A percentile compares a stretch with the other conserved stretches of the same genome.
phyloP scores from a whole-genome alignment of 1,140 invertebrate genomes.

The Helicoverpa zea region DNA sequence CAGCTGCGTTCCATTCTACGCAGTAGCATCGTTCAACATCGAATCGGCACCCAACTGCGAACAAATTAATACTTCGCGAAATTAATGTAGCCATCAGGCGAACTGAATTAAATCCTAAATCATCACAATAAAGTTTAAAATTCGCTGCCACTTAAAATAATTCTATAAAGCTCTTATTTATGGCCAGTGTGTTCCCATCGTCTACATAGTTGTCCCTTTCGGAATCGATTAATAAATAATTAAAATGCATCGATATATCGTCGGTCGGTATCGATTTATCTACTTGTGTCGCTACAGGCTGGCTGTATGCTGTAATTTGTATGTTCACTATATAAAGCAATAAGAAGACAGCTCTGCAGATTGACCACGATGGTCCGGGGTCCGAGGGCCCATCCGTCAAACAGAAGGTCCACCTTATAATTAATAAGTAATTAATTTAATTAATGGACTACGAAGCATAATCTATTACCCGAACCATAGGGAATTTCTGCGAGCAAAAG shows the following conservation, averaged over 20 bases:
- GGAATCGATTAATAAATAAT: constrained; percentile 63
- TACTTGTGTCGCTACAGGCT: constrained; percentile 51
- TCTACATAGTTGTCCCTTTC: constrained; percentile 37
- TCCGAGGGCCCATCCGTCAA: neutral
- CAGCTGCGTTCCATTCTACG: constrained; percentile 56
- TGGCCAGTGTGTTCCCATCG: constrained; percentile 31
- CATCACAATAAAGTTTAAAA: constrained; percentile 33
- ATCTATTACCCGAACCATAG: neutral
- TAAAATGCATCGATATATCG: constrained; percentile 62
- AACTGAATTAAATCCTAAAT: constrained; percentile 33
- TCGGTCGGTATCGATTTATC: constrained; percentile 50
- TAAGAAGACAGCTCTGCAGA: constrained; percentile 11
- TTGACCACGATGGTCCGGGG: neutral
- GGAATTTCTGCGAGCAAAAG: constrained; percentile 2
- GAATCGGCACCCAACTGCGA: constrained; percentile 57
- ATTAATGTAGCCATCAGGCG: constrained; percentile 39
- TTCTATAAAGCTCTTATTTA: constrained; percentile 31
- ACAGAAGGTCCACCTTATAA: neutral
- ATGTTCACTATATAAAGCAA: constrained; percentile 20
- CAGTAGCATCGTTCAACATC: constrained; percentile 67
- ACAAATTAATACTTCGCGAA: constrained; percentile 59
- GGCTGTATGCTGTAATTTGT: constrained; percentile 31
- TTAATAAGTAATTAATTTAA: constrained; percentile 36
- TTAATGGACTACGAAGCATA: neutral
- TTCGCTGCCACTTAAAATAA: neutral